phyloP scores from a whole-genome alignment of 2,888 invertebrate genomes.

The Conistra vaccinii region DNA sequence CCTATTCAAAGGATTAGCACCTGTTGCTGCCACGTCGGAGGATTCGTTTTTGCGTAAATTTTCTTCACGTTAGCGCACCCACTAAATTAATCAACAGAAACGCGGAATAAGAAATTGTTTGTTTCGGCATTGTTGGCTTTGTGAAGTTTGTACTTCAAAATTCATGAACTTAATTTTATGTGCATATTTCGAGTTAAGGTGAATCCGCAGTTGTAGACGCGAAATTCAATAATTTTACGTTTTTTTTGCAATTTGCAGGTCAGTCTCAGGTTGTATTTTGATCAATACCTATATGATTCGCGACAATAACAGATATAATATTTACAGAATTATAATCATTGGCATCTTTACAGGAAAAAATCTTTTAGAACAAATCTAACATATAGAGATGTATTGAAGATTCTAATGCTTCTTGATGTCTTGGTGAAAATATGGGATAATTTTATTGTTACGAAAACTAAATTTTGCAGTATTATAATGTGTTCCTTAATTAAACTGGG shows the following conservation, averaged over 20 bases:
- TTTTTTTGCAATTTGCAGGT: too few species aligned
- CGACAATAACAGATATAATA: too few species aligned
- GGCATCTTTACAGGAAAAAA: too few species aligned
- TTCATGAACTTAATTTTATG: slow-evolving; percentile 19
- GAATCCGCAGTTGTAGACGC: too few species aligned
- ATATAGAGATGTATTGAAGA: too few species aligned
- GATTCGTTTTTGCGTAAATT: slow-evolving; percentile 44
- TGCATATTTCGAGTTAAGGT: slow-evolving; percentile 6
- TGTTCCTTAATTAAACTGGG: neutral
- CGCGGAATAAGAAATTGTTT: slow-evolving; percentile 35
- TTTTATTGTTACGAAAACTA: too few species aligned
- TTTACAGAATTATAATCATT: too few species aligned
- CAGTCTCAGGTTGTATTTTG: too few species aligned
- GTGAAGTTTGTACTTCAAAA: slow-evolving; percentile 21
- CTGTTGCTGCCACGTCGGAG: slow-evolving; percentile 47
- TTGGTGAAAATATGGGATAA: neutral
- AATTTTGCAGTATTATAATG: neutral
- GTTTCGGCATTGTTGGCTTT: slow-evolving; percentile 28
- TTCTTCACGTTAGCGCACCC: slow-evolving; percentile 13
- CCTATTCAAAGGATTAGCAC: slow-evolving; percentile 55
- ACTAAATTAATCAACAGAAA: slow-evolving; percentile 34
- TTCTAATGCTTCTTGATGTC: neutral
- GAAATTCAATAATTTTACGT: too few species aligned
- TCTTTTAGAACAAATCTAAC: too few species aligned
- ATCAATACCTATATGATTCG: too few species aligned